Evolutionary conservation across 1,140 invertebrate genomes (phyloP).

Genomic region (Platorchestia sp.): DNA sequence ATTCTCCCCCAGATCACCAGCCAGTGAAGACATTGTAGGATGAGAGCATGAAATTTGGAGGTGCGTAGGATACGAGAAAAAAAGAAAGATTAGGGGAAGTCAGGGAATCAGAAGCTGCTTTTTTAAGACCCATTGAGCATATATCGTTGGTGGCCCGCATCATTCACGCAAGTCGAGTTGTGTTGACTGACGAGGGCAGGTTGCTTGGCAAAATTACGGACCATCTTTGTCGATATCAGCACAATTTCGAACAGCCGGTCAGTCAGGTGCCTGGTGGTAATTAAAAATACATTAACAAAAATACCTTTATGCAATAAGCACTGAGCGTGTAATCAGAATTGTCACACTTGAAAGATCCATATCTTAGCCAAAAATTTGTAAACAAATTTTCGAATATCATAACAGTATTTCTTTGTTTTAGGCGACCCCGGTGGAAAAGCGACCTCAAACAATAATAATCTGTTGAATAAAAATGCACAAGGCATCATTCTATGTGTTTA

Average conservation of each 20-base stretch:
- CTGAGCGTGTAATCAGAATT: too few relatives aligned
- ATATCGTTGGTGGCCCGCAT: too few relatives aligned
- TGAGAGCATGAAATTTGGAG: not conserved
- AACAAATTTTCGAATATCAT: too few relatives aligned
- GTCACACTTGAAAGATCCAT: too few relatives aligned
- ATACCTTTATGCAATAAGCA: not conserved
- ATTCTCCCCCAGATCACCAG: not conserved
- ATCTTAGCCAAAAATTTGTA: too few relatives aligned
- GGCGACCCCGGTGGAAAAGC: too few relatives aligned
- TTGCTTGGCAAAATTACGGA: not conserved
- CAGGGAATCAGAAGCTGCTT: not conserved
- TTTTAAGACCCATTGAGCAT: not conserved
- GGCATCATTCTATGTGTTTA: too few relatives aligned
- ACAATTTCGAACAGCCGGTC: not conserved
- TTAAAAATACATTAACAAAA: not conserved
- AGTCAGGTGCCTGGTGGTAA: not conserved
- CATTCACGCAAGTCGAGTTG: too few relatives aligned
- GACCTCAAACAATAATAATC: too few relatives aligned
- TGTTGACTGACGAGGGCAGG: not conserved
- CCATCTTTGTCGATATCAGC: too few relatives aligned
- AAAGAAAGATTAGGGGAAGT: not conserved
- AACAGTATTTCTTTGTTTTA: too few relatives aligned
- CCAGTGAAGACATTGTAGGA: not conserved
- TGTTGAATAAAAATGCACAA: too few relatives aligned
- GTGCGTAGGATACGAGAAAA: not conserved